phyloP scores from a whole-genome alignment of 2,888 invertebrate genomes.

The Aphodius sticticus region DNA sequence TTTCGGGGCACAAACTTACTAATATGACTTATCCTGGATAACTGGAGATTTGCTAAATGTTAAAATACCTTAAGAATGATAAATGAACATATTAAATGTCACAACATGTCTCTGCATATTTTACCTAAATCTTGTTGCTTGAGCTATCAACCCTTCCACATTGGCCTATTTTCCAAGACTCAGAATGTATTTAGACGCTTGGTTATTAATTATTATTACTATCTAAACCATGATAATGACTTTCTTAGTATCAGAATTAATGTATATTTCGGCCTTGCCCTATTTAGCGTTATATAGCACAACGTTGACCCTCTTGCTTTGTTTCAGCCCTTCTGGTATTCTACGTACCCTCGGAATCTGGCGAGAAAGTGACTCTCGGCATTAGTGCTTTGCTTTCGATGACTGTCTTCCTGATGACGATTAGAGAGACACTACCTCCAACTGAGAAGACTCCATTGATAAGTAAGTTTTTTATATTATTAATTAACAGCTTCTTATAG shows the following conservation, averaged over 20 bases:
- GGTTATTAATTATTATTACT: neutral
- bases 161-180: neutral
- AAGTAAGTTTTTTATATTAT: constrained; percentile 66
- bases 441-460: constrained; percentile 88
- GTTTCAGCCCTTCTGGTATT: constrained; percentile 79
- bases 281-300: neutral
- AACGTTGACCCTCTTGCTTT: neutral
- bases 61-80: too few species aligned
- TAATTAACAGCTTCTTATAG: neutral
- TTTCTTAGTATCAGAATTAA: neutral
- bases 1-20: neutral
- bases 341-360: constrained; percentile 88
- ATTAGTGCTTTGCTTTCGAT: constrained; percentile 88
- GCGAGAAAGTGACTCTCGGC: constrained; percentile 86
- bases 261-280: neutral
- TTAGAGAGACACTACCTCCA: constrained; percentile 84
- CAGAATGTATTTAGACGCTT: neutral
- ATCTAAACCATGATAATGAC: neutral
- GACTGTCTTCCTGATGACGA: constrained; percentile 90
- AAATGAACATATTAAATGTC: too few species aligned
- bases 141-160: neutral
- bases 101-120: neutral
- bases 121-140: neutral
- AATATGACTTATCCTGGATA: too few species aligned
- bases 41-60: too few species aligned